Evolutionary conservation across 2,113 vertebrate genomes (phyloP).

Genomic region (Oreochromis spilurus): DNA sequence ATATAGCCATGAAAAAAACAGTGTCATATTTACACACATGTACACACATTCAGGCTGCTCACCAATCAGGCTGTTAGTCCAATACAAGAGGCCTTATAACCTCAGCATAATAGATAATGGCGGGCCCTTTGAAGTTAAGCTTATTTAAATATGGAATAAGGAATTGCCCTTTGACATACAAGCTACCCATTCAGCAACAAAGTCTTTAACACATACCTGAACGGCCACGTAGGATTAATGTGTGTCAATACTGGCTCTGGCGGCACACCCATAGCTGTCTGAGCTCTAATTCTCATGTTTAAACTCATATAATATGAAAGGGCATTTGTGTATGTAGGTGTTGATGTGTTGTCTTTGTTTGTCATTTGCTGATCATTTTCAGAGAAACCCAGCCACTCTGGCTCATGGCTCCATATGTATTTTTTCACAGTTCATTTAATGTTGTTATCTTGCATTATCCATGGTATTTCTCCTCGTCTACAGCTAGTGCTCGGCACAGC

Average conservation of each 20-base stretch:
- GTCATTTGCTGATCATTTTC: slow-evolving; percentile 15
- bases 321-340: neutral
- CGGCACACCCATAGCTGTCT: slow-evolving; percentile 9
- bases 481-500: slow-evolving; percentile 29
- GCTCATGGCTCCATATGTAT: slow-evolving; percentile 28
- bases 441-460: slow-evolving; percentile 68
- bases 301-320: slow-evolving; percentile 8
- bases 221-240: slow-evolving; percentile 49
- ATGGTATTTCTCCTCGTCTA: slow-evolving; percentile 55
- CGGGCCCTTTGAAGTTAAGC: slow-evolving; percentile 57
- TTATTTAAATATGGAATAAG: slow-evolving; percentile 56
- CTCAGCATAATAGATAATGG: slow-evolving; percentile 58
- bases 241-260: slow-evolving; percentile 34
- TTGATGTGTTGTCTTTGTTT: neutral
- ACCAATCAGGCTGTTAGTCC: slow-evolving; percentile 29
- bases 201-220: slow-evolving; percentile 59
- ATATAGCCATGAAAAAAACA: slow-evolving; percentile 51
- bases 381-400: slow-evolving; percentile 14
- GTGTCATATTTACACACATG: slow-evolving; percentile 52
- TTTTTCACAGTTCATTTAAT: slow-evolving; percentile 66
- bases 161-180: slow-evolving; percentile 52
- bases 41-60: slow-evolving; percentile 15
- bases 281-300: neutral
- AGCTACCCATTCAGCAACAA: slow-evolving; percentile 44
- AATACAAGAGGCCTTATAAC: slow-evolving; percentile 1